Conservation (phyloP, 2,888 invertebrate genomes). For the Lacanobia oleracea region DNA sequence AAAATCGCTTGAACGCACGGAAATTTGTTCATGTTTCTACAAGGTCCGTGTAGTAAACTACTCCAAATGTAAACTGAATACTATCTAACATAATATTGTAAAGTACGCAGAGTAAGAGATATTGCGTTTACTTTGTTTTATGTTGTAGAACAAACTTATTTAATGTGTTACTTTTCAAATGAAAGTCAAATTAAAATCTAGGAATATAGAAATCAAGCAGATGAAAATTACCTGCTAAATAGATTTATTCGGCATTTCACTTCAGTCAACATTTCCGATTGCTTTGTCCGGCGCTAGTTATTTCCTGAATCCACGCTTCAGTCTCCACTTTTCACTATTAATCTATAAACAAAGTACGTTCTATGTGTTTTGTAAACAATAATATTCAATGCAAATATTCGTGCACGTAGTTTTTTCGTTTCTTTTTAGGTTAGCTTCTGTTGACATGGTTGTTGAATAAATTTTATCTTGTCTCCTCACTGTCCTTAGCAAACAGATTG, state of each 20-base stretch:
- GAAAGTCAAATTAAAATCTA: neutral
- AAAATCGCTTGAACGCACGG: too few species aligned
- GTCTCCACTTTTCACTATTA: slow-evolving; percentile 5
- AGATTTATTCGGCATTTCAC: slow-evolving; percentile 32
- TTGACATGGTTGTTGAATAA: neutral
- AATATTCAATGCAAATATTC: slow-evolving; percentile 8
- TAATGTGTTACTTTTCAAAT: neutral
- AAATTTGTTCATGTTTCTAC: too few species aligned
- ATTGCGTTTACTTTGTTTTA: too few species aligned
- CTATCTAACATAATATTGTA: too few species aligned
- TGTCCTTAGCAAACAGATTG: too few species aligned
- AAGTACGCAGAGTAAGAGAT: too few species aligned
- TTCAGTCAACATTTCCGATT: slow-evolving; percentile 46
- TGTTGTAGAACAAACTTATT: too few species aligned
- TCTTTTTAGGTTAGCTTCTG: neutral
- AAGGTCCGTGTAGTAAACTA: too few species aligned
- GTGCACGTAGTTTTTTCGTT: neutral
- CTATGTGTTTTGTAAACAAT: slow-evolving; percentile 5
- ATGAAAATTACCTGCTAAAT: neutral
- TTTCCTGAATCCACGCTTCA: slow-evolving; percentile 41
- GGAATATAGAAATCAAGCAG: neutral
- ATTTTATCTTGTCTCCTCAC: too few species aligned
- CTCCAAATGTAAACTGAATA: too few species aligned
- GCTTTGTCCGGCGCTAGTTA: slow-evolving; percentile 42
- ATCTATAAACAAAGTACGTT: slow-evolving; percentile 26